Conservation (phyloP, 2,797 vertebrate genomes). For the Sphenodon punctatus region DNA sequence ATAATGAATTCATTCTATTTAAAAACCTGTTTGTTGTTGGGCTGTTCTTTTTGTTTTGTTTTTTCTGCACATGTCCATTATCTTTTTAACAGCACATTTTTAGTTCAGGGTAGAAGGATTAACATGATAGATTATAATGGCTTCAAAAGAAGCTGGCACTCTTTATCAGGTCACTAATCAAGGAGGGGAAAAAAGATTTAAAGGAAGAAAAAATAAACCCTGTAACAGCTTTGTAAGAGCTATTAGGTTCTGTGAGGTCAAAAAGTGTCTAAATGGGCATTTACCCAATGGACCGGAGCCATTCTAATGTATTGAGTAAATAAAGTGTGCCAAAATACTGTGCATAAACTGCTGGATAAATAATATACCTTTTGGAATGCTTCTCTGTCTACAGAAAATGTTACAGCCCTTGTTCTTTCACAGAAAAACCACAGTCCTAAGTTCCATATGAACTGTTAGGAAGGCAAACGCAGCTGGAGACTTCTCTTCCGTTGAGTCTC, state of each 20-base stretch:
- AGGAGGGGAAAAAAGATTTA: not conserved
- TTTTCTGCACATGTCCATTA: not conserved
- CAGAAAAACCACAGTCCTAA: not conserved
- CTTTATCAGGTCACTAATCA: conserved; percentile 22
- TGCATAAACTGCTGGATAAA: not conserved
- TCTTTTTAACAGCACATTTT: conserved; percentile 2
- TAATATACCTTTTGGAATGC: not conserved
- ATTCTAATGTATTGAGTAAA: conserved; percentile 8
- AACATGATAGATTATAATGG: not conserved
- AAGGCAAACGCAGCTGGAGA: too few relatives aligned
- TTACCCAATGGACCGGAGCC: not conserved
- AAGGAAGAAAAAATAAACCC: not conserved
- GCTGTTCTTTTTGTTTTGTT: not conserved
- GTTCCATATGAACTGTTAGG: not conserved
- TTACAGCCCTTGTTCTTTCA: not conserved
- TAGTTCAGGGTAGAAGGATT: not conserved
- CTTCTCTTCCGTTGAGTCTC: too few relatives aligned
- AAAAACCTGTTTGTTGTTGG: not conserved
- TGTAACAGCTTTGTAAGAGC: not conserved
- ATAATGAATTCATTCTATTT: not conserved
- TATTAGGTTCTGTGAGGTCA: not conserved
- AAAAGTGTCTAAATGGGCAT: not conserved
- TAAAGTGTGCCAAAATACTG: not conserved
- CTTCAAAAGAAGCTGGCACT: not conserved
- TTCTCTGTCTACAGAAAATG: not conserved